Percentiles rank a stretch among this genome's conserved stretches.
These are phyloP conservation scores for Saturnia pavonia DNA, from an alignment of 2,888 invertebrate species.

Conservation along the genomic window DNA sequence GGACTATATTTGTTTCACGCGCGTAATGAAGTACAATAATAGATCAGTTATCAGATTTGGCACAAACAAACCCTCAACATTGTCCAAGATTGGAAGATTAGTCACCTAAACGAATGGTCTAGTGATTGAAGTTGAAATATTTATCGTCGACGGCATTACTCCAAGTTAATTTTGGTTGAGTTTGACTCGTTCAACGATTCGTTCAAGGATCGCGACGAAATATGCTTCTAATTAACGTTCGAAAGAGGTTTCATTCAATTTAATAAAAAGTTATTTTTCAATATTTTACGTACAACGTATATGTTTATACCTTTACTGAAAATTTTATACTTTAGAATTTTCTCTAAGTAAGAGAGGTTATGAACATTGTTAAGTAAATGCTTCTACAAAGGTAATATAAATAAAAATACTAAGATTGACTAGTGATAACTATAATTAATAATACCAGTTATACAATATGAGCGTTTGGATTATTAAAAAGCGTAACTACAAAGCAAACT, in stretches of 20 bases:
- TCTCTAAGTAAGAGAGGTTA: too few species aligned
- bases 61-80: constrained; percentile 15
- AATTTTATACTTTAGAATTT: too few species aligned
- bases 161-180: background rate
- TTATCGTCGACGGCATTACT: constrained; percentile 5
- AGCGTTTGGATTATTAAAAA: too few species aligned
- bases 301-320: background rate
- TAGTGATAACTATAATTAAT: too few species aligned
- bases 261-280: background rate
- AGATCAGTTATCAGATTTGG: constrained; percentile 26
- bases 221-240: background rate
- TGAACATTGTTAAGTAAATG: too few species aligned
- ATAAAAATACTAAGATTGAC: too few species aligned
- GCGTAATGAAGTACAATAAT: constrained; percentile 6
- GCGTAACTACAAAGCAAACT: too few species aligned
- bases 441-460: too few species aligned
- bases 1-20: background rate
- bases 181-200: background rate
- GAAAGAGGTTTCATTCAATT: background rate
- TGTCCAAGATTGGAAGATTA: constrained; percentile 14
- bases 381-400: too few species aligned
- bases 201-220: constrained; percentile 1
- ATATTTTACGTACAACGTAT: background rate
- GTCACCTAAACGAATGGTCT: constrained; percentile 18
- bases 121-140: constrained; percentile 11